Conservation (phyloP, 2,888 invertebrate genomes). For the Nebria brevicollis region DNA sequence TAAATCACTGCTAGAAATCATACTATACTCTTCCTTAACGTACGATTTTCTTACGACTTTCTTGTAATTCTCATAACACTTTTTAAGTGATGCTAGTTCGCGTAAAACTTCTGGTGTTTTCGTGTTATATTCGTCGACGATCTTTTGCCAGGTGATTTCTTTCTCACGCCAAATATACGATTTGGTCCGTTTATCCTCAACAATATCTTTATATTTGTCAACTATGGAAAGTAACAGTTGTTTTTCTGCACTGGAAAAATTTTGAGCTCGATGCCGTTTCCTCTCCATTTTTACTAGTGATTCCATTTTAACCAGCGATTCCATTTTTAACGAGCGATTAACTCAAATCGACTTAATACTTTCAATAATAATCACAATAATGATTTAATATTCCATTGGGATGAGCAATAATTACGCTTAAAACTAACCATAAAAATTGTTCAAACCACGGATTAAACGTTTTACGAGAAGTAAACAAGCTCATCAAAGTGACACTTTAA, state of each 20-base stretch:
- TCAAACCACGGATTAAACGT: not conserved
- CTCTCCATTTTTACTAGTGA: not conserved
- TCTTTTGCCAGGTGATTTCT: not conserved
- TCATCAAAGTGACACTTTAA: not conserved
- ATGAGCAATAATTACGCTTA: not conserved
- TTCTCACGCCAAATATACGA: not conserved
- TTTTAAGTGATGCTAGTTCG: not conserved
- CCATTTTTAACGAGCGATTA: not conserved
- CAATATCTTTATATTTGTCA: not conserved
- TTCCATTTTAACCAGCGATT: not conserved
- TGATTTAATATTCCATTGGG: not conserved
- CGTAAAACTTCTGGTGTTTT: not conserved
- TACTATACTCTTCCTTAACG: not conserved
- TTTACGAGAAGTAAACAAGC: not conserved
- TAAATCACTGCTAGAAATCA: not conserved
- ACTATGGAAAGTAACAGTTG: not conserved
- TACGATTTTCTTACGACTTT: not conserved
- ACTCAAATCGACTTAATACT: not conserved
- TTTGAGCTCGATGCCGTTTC: not conserved
- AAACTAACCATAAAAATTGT: not conserved
- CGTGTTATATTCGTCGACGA: not conserved
- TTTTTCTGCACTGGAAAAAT: conserved; percentile 1
- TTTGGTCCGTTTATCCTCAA: not conserved
- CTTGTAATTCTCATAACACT: not conserved
- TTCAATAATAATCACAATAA: not conserved